Conservation (phyloP, 2,888 invertebrate genomes). For the Macroteleia sp. region DNA sequence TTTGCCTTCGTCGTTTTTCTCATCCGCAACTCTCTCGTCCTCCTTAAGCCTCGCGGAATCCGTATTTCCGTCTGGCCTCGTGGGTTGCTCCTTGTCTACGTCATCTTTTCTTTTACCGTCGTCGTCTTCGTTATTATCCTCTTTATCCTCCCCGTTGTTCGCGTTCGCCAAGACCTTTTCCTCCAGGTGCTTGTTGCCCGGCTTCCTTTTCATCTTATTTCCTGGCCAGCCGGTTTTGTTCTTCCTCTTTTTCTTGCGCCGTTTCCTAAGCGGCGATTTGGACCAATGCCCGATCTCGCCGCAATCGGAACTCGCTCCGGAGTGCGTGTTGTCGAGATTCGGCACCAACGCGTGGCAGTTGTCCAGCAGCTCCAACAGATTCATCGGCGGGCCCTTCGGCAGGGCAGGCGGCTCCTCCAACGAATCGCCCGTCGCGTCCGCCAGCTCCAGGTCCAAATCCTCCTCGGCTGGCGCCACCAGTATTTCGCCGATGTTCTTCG, state of each 20-base stretch:
- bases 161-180: too few species aligned
- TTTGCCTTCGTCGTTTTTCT: too few species aligned
- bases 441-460: constrained; percentile 26
- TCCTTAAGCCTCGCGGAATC: too few species aligned
- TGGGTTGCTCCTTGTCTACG: too few species aligned
- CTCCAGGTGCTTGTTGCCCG: constrained; percentile 67
- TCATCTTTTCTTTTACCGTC: too few species aligned
- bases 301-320: constrained; percentile 81
- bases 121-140: too few species aligned
- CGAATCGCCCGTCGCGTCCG: constrained; percentile 12
- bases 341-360: constrained; percentile 76
- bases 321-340: constrained; percentile 76
- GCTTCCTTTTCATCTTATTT: constrained; percentile 77
- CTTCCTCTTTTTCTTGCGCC: constrained; percentile 87
- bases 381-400: constrained; percentile 76
- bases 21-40: too few species aligned
- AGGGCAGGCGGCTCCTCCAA: constrained; percentile 56
- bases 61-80: too few species aligned
- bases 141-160: too few species aligned
- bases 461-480: constrained; percentile 80
- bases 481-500: constrained; percentile 84
- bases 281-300: constrained; percentile 72
- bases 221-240: constrained; percentile 93
- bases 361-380: constrained; percentile 80
- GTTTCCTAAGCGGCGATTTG: constrained; percentile 83